Evolutionary conservation across 2,888 invertebrate species (phyloP).

Genomic region (Melolontha melolontha): DNA sequence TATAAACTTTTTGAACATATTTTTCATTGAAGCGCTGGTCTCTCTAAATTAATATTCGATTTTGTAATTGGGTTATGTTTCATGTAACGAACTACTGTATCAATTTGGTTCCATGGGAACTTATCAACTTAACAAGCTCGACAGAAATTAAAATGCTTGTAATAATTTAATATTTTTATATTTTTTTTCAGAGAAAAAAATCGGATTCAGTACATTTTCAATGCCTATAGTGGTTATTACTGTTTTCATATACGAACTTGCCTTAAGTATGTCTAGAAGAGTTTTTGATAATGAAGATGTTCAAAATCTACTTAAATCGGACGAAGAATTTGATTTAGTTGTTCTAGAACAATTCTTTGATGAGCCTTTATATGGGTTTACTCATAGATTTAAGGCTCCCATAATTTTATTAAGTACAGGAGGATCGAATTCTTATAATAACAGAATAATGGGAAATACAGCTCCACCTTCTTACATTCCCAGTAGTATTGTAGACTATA

Average conservation of each 20-base stretch:
- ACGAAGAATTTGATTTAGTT: constrained; percentile 59
- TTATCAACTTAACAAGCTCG: no score
- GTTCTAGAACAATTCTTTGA: constrained; percentile 64
- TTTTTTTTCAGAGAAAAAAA: no score
- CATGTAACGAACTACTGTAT: no score
- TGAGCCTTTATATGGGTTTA: constrained; percentile 63
- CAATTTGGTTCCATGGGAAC: no score
- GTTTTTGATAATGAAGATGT: constrained; percentile 30
- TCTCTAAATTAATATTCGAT: no score
- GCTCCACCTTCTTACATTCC: constrained; percentile 67
- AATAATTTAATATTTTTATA: no score
- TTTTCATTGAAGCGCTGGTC: no score
- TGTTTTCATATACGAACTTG: background rate
- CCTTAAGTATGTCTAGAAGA: background rate
- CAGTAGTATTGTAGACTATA: constrained; percentile 62
- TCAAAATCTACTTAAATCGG: constrained; percentile 50
- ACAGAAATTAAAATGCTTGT: no score
- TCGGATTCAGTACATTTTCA: constrained; percentile 8
- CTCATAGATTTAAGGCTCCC: constrained; percentile 56
- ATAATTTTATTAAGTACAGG: constrained; percentile 61
- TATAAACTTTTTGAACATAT: no score
- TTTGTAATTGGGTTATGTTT: no score
- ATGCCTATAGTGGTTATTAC: constrained; percentile 1
- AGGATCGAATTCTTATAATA: constrained; percentile 42
- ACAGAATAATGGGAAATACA: constrained; percentile 64